Evolutionary conservation across 2,888 invertebrate genomes (phyloP).

Genomic region (Mantis religiosa): DNA sequence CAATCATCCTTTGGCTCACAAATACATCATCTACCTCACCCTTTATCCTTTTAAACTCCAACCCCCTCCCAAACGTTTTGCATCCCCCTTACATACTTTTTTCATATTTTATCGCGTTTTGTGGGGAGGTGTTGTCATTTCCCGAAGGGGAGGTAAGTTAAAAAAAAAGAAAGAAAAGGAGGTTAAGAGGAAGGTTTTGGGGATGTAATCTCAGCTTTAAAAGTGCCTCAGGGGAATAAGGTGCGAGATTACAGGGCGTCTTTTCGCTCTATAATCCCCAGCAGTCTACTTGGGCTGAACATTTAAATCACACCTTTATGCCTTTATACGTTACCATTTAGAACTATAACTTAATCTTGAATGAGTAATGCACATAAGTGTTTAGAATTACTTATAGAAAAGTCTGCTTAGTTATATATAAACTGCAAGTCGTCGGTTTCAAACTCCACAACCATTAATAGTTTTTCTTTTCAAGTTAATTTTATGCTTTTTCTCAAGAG

Average conservation of each 20-base stretch:
- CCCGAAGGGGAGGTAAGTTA: constrained; percentile 7
- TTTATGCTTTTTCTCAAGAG: too few species aligned
- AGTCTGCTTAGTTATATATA: too few species aligned
- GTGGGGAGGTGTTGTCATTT: constrained; percentile 14
- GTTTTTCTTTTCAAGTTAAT: too few species aligned
- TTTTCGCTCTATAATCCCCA: not conserved
- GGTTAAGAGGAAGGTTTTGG: constrained; percentile 15
- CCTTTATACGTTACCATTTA: not conserved
- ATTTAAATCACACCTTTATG: not conserved
- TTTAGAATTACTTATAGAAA: too few species aligned
- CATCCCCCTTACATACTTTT: not conserved
- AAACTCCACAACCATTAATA: too few species aligned
- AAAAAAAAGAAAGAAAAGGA: constrained; percentile 12
- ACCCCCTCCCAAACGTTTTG: not conserved
- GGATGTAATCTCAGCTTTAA: constrained; percentile 15
- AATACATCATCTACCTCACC: constrained; percentile 10
- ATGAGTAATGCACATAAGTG: too few species aligned
- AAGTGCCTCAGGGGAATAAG: constrained; percentile 1
- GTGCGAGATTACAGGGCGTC: not conserved
- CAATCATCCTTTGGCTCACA: constrained; percentile 12
- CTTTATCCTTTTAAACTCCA: not conserved
- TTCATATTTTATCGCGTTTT: constrained; percentile 17
- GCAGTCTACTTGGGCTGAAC: not conserved
- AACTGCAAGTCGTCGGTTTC: too few species aligned
- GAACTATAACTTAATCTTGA: too few species aligned